A percentile compares a stretch with the other conserved stretches of the same genome.
phyloP scores from a whole-genome alignment of 2,797 vertebrate species.

The Sebastes reedi region DNA sequence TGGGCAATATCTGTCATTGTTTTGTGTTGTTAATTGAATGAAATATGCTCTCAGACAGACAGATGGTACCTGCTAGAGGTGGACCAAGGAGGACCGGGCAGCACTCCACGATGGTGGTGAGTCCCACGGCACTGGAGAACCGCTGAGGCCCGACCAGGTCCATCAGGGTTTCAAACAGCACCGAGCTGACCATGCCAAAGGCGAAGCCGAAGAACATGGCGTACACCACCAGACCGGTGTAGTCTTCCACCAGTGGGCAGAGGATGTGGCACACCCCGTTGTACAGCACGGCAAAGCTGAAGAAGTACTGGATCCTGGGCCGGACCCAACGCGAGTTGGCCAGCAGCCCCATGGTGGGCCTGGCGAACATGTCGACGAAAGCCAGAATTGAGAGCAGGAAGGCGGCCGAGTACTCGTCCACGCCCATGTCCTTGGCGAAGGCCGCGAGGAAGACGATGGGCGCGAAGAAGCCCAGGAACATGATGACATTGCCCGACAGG shows the following conservation, averaged over 20 bases:
- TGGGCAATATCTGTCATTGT: too few species aligned
- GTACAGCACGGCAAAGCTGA: conserved; percentile 92
- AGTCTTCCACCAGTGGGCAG: conserved; percentile 88
- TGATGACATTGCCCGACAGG: conserved; percentile 93
- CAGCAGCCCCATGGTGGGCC: conserved; percentile 91
- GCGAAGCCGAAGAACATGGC: conserved; percentile 95
- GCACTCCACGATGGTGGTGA: conserved; percentile 94
- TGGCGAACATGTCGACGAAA: conserved; percentile 96
- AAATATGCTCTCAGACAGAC: neutral
- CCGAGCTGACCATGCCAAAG: conserved; percentile 96
- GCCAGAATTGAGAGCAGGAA: conserved; percentile 95
- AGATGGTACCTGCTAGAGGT: conserved; percentile 89
- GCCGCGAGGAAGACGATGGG: conserved; percentile 95
- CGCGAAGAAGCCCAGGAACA: conserved; percentile 97
- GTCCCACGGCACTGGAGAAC: conserved; percentile 96
- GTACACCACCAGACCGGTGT: conserved; percentile 90
- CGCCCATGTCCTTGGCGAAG: conserved; percentile 93
- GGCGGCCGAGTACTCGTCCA: conserved; percentile 94
- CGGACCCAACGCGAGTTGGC: conserved; percentile 91
- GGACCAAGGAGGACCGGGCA: conserved; percentile 95
- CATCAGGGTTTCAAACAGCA: conserved; percentile 96
- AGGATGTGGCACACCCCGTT: conserved; percentile 93
- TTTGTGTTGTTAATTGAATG: neutral
- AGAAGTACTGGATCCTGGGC: conserved; percentile 96
- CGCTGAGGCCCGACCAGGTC: conserved; percentile 92